These are phyloP conservation scores for Sphinx pinastri DNA, from an alignment of 2,888 invertebrate species.

Conservation along the genomic window DNA sequence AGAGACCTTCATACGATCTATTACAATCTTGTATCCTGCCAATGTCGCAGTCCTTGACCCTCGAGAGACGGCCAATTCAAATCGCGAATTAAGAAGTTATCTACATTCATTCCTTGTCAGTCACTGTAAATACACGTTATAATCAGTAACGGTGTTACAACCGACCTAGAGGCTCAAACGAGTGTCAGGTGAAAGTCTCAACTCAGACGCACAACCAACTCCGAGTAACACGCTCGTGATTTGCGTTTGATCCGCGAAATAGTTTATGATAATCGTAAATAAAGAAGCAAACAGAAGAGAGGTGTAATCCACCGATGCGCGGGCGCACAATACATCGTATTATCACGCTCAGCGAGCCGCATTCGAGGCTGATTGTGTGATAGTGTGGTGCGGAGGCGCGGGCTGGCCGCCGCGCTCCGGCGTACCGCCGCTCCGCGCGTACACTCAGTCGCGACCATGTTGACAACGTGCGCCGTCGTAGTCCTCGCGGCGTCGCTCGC, in stretches of 20 bases:
- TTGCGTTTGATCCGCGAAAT: slow-evolving; percentile 52
- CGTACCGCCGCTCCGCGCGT: slow-evolving; percentile 39
- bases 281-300: slow-evolving; percentile 68
- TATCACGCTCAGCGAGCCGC: slow-evolving; percentile 58
- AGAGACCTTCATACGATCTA: background rate
- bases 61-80: slow-evolving; percentile 20
- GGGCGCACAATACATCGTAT: slow-evolving; percentile 55
- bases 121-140: slow-evolving; percentile 60
- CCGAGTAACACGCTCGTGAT: slow-evolving; percentile 66
- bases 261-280: slow-evolving; percentile 59
- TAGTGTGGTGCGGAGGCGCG: slow-evolving; percentile 63
- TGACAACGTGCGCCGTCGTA: slow-evolving; percentile 65
- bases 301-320: slow-evolving; percentile 47
- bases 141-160: slow-evolving; percentile 77
- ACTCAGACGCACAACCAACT: slow-evolving; percentile 71
- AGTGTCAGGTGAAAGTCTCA: slow-evolving; percentile 76
- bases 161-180: slow-evolving; percentile 68
- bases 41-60: slow-evolving; percentile 33
- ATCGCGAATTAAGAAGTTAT: slow-evolving; percentile 36
- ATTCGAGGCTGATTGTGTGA: slow-evolving; percentile 60
- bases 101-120: slow-evolving; percentile 48
- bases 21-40: slow-evolving; percentile 9
- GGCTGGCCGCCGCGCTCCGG: slow-evolving; percentile 42
- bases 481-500: slow-evolving; percentile 56
- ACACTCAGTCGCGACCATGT: slow-evolving; percentile 68